Evolutionary conservation across 2,113 vertebrate genomes (phyloP), one percentile per base, ranked within the genome.

Genomic region (Cynopterus brachyotis): DNA sequence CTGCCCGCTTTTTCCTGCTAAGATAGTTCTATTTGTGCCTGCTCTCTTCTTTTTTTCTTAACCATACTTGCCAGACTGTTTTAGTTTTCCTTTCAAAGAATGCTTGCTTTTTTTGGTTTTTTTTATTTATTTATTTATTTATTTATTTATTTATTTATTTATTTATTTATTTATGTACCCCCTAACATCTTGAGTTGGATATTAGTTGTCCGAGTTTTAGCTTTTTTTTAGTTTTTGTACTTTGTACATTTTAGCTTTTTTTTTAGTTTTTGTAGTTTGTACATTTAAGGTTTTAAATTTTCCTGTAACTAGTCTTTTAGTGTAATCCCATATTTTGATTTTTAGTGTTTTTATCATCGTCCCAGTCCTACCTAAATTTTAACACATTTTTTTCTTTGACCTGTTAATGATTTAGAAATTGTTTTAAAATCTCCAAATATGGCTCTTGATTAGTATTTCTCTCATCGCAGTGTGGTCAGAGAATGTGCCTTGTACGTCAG

Each of bases 171-270:
- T 45, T 1, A 45, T 45, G 8, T 45, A 45, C 60, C 9, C 30
- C 73, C 32, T 79, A 62, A 59, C 19, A 93, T 67, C 40, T 94
- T 83, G 11, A 86, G 37, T 82, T 87, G 90, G 35, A 81, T 60
- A 62, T 62, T 73, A 80, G 64, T 80, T 40, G 35, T 40, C 53
- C 85, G 26, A 90, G 20, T 79, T 90, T 90, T 82, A 81, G 62
- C 4, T 78, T 42, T 6, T 83, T 81, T 83, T 57, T 35, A 16
- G 11, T 91, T 62, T 85, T 64, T 24, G 35, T 81, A 60, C 84
- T 96, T 94, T 72, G 40, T 78, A 28, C 37, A 64, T 87, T 67
- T 92, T n/a, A n/a, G n/a, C n/a, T n/a, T n/a, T n/a, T 78, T 83
- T 81, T 83, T 57, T 35, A 16, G 11, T 91, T 62, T 85, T 64